Evolutionary conservation across 2,113 vertebrate species (phyloP).

Genomic region (Lathamus discolor): DNA sequence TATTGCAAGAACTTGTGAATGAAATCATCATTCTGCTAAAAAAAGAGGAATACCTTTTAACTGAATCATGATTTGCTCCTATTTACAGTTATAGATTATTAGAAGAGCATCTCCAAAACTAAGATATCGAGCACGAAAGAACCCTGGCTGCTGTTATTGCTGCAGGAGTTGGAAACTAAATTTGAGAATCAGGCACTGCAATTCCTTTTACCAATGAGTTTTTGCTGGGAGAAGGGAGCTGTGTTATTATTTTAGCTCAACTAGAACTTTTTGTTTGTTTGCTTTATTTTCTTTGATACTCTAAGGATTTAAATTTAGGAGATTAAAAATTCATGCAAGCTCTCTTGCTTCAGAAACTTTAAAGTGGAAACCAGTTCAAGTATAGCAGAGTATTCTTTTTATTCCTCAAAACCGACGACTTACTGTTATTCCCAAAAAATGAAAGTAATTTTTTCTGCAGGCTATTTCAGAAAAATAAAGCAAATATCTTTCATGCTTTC

Average conservation of each 20-base stretch:
- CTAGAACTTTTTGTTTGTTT: background rate
- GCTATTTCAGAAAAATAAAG: background rate
- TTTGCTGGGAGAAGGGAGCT: background rate
- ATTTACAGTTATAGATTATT: background rate
- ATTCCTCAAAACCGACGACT: background rate
- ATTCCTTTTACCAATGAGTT: background rate
- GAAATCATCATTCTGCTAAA: background rate
- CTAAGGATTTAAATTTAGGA: background rate
- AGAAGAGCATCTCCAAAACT: background rate
- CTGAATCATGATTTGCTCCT: background rate
- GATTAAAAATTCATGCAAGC: background rate
- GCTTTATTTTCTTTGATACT: background rate
- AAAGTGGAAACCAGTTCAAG: background rate
- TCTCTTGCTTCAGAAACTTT: background rate
- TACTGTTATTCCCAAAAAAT: slow-evolving; percentile 2
- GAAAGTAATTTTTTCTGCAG: background rate
- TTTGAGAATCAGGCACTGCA: background rate
- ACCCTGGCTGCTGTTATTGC: background rate
- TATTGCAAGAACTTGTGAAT: background rate
- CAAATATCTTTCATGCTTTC: slow-evolving; percentile 16
- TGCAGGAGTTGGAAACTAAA: background rate
- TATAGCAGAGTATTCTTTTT: background rate
- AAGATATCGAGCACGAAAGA: background rate
- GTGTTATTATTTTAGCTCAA: background rate
- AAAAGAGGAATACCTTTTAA: background rate